Conservation (phyloP, 2,888 invertebrate species). For the Thymelicus acteon region DNA sequence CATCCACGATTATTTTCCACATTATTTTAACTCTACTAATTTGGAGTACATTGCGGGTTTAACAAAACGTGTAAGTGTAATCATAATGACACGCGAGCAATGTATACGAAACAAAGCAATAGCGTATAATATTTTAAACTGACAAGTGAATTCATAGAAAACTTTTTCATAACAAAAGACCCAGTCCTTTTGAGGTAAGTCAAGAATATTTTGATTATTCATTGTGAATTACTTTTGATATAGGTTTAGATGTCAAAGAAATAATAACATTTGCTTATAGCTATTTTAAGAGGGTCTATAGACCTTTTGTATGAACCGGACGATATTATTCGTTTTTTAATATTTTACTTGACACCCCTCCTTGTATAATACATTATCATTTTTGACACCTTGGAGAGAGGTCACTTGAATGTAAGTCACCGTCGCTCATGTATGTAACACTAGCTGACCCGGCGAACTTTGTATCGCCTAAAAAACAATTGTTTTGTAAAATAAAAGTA, state of each 20-base stretch:
- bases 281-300: too few relatives aligned
- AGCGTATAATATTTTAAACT: background rate
- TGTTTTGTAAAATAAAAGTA: too few relatives aligned
- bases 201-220: conserved; percentile 5
- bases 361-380: too few relatives aligned
- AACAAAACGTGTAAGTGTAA: background rate
- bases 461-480: too few relatives aligned
- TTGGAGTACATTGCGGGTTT: background rate
- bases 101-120: background rate
- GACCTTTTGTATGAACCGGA: too few relatives aligned
- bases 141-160: background rate
- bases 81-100: background rate
- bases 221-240: conserved; percentile 5
- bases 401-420: too few relatives aligned
- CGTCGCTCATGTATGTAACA: too few relatives aligned
- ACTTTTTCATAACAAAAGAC: conserved; percentile 5
- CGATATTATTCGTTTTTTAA: too few relatives aligned
- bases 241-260: conserved; percentile 12
- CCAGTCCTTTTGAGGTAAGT: conserved; percentile 9
- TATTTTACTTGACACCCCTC: too few relatives aligned
- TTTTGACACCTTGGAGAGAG: too few relatives aligned
- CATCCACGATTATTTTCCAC: too few relatives aligned
- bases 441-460: too few relatives aligned
- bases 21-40: background rate
- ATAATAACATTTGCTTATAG: background rate